These are phyloP conservation scores for Sporophila hypoxantha DNA, from an alignment of 2,113 vertebrate genomes.

Conservation along the genomic window DNA sequence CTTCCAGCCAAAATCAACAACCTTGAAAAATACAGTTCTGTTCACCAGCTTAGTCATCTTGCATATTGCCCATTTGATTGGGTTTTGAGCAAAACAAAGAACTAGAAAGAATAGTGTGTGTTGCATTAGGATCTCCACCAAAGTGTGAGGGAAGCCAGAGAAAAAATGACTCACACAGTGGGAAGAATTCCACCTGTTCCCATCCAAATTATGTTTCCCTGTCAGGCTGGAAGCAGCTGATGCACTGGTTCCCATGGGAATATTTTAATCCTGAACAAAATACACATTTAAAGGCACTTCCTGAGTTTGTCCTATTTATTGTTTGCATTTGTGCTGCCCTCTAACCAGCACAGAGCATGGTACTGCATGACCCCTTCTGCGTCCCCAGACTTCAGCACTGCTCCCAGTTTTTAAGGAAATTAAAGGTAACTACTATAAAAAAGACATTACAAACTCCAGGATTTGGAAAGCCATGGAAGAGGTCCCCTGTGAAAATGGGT, in stretches of 20 bases:
- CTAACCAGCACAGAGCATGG: background rate
- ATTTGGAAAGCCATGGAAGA: background rate
- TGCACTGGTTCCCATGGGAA: slow-evolving; percentile 13
- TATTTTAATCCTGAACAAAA: background rate
- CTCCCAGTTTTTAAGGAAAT: background rate
- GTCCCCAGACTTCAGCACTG: background rate
- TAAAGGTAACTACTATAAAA: background rate
- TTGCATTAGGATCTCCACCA: background rate
- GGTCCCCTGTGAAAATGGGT: background rate
- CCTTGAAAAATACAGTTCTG: background rate
- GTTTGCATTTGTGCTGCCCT: background rate
- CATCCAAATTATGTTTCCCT: background rate
- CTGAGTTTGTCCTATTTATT: background rate
- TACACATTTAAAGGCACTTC: background rate
- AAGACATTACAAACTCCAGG: background rate
- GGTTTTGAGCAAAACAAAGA: slow-evolving; percentile 13
- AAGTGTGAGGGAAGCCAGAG: background rate
- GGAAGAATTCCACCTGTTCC: slow-evolving; percentile 44
- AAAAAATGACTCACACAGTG: slow-evolving; percentile 29
- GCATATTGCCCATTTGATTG: background rate
- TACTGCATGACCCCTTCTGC: background rate
- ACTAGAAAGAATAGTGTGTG: background rate
- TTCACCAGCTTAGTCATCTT: background rate
- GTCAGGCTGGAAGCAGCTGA: slow-evolving; percentile 20
- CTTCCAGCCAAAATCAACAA: slow-evolving; percentile 19